Evolutionary conservation across 2,797 vertebrate genomes (phyloP), one percentile per base, ranked within the genome.

Genomic region (Syngnathus acus): DNA sequence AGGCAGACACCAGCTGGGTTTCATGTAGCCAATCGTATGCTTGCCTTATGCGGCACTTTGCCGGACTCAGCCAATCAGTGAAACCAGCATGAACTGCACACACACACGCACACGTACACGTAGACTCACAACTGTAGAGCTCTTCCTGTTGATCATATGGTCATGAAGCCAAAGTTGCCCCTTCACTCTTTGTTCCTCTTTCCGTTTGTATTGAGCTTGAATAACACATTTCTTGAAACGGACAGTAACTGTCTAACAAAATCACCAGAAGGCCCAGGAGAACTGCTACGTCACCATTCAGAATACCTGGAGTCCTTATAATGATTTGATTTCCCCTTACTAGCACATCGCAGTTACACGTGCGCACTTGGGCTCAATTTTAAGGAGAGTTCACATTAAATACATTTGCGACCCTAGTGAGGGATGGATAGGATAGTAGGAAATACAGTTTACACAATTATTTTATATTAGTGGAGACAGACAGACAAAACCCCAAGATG

Each of bases 81-180:
- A 23, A 65, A 65, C 38, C 50, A 48, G 53, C 21, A 2, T 62
- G 60, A 62, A 78, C 58, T 2, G 5, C 65, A 54, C 60, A 37
- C 48, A 69, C 4, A 50, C n/a, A 23, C 61, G 21, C 66, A 72
- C 26, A 50, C 23, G 11, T 10, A 53, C 68, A 70, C 62, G 77
- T 72, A 73, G 75, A 73, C 69, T 73, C 77, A 84, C 76, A 82
- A 76, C 84, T 89, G 86, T 87, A 80, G 83, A 82, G 74, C 74
- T 80, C 84, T 86, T 87, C 87, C 85, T 88, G 87, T 81, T 84
- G 84, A 87, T 88, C 89, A 91, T 91, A 89, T 91, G 90, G 77
- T 73, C 75, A 59, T 64, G 32, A 74, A 86, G 73, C 73, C 72
- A n/a, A 50, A 77, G 67, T 48, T 50, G 70, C 65, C 50, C 50